phyloP scores from a whole-genome alignment of 2,797 vertebrate species.

The Dicrostonyx torquatus region DNA sequence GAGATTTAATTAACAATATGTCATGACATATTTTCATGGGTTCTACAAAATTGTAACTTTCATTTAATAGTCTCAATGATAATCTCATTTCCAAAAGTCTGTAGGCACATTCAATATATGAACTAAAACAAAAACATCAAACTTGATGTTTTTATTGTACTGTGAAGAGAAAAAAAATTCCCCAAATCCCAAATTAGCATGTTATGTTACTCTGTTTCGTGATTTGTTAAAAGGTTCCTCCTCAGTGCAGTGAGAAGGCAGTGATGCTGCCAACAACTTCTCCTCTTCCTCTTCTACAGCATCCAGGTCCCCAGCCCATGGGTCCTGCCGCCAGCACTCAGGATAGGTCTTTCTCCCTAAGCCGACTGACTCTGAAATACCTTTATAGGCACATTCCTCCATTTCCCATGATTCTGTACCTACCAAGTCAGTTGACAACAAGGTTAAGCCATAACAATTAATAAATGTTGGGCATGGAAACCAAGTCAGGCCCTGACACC shows the following conservation, averaged over 20 bases:
- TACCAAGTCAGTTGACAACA: not conserved
- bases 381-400: not conserved
- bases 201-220: not conserved
- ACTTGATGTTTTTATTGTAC: slow-evolving; percentile 4
- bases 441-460: not conserved
- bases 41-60: not conserved
- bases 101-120: not conserved
- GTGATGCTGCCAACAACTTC: not conserved
- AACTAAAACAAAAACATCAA: slow-evolving; percentile 21
- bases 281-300: not conserved
- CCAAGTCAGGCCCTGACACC: not conserved
- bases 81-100: not conserved
- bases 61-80: not conserved
- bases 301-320: too few species aligned
- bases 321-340: not conserved
- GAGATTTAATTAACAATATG: not conserved
- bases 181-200: not conserved
- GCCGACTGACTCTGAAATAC: not conserved
- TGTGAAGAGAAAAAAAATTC: not conserved
- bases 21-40: not conserved
- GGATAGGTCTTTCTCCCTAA: not conserved
- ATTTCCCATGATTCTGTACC: not conserved
- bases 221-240: not conserved
- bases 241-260: not conserved
- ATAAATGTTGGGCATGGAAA: not conserved